Conservation (phyloP, 2,797 vertebrate genomes). For the Zenarchopterus dispar region DNA sequence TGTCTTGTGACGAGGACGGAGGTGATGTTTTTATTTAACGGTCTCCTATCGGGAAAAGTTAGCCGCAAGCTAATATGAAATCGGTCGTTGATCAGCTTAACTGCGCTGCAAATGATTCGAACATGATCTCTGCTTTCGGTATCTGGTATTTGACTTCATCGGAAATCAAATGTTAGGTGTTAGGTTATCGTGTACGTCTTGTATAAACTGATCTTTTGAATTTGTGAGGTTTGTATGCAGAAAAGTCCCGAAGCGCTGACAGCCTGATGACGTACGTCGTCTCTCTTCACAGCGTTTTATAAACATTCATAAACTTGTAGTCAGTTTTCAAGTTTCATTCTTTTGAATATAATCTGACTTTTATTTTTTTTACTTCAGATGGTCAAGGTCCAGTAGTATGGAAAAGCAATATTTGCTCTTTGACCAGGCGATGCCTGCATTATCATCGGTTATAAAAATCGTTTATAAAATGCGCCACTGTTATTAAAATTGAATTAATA, state of each 20-base stretch:
- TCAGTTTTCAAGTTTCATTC: too few species aligned
- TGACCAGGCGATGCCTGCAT: too few species aligned
- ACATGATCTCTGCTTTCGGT: neutral
- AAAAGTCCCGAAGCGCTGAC: slow-evolving; percentile 26
- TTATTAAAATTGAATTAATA: too few species aligned
- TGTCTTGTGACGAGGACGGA: slow-evolving; percentile 6
- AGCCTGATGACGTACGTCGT: neutral
- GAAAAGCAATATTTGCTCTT: too few species aligned
- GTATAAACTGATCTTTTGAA: neutral
- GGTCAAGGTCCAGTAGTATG: too few species aligned
- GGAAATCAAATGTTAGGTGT: neutral
- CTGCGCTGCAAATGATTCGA: slow-evolving; percentile 1
- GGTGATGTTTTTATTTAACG: slow-evolving; percentile 25
- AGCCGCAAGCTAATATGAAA: slow-evolving; percentile 22
- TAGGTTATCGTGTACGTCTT: neutral
- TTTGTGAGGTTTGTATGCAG: slow-evolving; percentile 12
- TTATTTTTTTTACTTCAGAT: too few species aligned
- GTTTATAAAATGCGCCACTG: too few species aligned
- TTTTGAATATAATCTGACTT: too few species aligned
- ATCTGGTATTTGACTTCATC: neutral
- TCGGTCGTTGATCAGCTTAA: neutral
- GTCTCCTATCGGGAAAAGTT: neutral
- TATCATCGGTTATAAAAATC: too few species aligned
- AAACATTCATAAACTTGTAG: too few species aligned
- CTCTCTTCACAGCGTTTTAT: too few species aligned